phyloP scores from a whole-genome alignment of 2,888 invertebrate genomes.

The Dusona sp. region DNA sequence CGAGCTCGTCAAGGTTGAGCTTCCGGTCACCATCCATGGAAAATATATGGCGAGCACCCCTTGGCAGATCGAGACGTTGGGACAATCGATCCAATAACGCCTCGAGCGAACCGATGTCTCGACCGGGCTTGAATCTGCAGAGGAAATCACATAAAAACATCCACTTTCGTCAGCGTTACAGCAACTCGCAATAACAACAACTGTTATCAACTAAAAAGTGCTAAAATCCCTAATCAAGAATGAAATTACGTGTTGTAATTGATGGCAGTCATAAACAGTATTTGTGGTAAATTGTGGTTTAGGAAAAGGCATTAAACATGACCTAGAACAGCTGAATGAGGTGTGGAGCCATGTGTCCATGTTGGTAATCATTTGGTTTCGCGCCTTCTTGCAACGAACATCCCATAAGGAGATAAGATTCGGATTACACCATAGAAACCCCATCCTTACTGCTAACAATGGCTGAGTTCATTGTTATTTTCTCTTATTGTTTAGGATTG shows the following conservation, averaged over 20 bases:
- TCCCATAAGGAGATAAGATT: background rate
- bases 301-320: background rate
- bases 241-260: background rate
- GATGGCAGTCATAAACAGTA: background rate
- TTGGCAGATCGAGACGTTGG: slow-evolving; percentile 93
- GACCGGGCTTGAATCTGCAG: slow-evolving; percentile 91
- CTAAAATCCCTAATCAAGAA: background rate
- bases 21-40: slow-evolving; percentile 96
- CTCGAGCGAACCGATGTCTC: slow-evolving; percentile 94
- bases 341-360: background rate
- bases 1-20: slow-evolving; percentile 93
- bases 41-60: slow-evolving; percentile 96
- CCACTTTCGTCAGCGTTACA: background rate
- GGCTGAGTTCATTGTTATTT: slow-evolving; percentile 15
- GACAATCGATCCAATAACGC: slow-evolving; percentile 94
- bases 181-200: background rate
- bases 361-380: background rate
- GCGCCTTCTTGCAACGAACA: background rate
- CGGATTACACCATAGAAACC: background rate
- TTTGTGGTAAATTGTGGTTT: background rate
- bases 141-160: slow-evolving; percentile 2
- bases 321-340: background rate
- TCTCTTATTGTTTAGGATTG: background rate
- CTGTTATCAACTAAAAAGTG: background rate
- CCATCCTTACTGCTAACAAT: background rate